Percentiles rank a stretch among this genome's conserved stretches.
Evolutionary conservation across 2,888 invertebrate species (phyloP).

Genomic region (Tachina lurida): DNA sequence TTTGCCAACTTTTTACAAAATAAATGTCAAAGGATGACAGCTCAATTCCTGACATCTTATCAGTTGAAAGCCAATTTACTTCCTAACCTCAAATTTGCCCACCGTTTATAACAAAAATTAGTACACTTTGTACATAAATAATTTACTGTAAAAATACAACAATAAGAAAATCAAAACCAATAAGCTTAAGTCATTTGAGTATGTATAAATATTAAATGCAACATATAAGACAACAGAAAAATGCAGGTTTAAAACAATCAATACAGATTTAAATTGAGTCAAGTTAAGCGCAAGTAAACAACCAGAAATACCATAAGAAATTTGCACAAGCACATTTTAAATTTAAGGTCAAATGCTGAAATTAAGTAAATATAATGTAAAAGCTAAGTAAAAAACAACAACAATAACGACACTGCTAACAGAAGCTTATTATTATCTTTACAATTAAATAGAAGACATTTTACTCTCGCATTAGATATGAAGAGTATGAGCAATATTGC

Average conservation of each 20-base stretch:
- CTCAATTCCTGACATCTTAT: no score
- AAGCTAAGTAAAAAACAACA: constrained; percentile 5
- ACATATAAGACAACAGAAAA: not conserved
- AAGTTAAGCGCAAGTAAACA: constrained; percentile 55
- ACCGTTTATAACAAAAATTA: not conserved
- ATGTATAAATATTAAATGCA: not conserved
- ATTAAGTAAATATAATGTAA: constrained; percentile 33
- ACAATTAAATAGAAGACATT: constrained; percentile 33
- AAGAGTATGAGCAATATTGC: constrained; percentile 28
- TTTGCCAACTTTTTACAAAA: no score
- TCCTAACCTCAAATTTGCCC: no score
- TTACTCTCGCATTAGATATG: constrained; percentile 30
- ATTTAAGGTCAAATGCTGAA: constrained; percentile 67
- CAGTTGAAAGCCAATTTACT: no score
- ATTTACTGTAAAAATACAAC: not conserved
- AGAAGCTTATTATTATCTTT: constrained; percentile 22
- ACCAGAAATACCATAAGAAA: constrained; percentile 50
- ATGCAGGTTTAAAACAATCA: constrained; percentile 57
- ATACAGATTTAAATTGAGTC: constrained; percentile 66
- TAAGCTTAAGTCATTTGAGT: not conserved
- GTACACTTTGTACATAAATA: not conserved
- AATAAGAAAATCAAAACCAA: constrained; percentile 28
- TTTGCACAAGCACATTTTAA: constrained; percentile 38
- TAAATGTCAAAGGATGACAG: no score
- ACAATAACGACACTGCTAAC: constrained; percentile 5